Evolutionary conservation across 2,797 vertebrate genomes (phyloP).

Genomic region (Gymnothorax javanicus): DNA sequence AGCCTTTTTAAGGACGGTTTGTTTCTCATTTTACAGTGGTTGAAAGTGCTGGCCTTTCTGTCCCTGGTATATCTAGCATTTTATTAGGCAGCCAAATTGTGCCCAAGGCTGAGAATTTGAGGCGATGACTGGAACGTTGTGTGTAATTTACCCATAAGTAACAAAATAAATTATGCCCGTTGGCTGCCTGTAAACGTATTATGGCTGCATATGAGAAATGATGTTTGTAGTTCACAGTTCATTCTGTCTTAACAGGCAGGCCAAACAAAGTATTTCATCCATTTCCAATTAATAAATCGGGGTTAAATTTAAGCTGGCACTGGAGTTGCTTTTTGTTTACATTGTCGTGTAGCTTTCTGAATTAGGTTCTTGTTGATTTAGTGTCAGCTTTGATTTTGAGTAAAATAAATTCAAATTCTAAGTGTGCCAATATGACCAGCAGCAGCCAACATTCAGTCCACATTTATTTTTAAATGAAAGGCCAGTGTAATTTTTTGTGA

Average conservation of each 20-base stretch:
- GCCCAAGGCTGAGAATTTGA: slow-evolving; percentile 20
- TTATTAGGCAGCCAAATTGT: slow-evolving; percentile 34
- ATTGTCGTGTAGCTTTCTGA: not conserved
- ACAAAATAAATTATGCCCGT: slow-evolving; percentile 28
- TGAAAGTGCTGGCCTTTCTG: slow-evolving; percentile 49
- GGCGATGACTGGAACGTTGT: slow-evolving; percentile 20
- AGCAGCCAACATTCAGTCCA: not conserved
- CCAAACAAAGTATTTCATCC: not conserved
- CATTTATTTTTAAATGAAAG: not conserved
- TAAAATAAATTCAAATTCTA: not conserved
- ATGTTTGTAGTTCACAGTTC: slow-evolving; percentile 8
- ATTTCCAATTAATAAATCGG: not conserved
- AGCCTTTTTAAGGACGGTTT: slow-evolving; percentile 23
- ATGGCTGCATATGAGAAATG: slow-evolving; percentile 19
- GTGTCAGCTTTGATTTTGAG: not conserved
- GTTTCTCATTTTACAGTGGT: slow-evolving; percentile 53
- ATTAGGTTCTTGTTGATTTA: not conserved
- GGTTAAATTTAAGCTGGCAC: not conserved
- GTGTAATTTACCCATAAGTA: slow-evolving; percentile 24
- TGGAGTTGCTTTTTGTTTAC: not conserved
- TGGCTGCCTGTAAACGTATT: slow-evolving; percentile 24
- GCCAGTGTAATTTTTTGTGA: not conserved
- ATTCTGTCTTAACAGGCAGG: not conserved
- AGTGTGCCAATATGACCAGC: not conserved
- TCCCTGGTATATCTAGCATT: slow-evolving; percentile 37